Percentiles rank a stretch among this genome's conserved stretches.
Evolutionary conservation across 2,888 invertebrate species (phyloP).

Genomic region (Lepetodrilus schrolli): DNA sequence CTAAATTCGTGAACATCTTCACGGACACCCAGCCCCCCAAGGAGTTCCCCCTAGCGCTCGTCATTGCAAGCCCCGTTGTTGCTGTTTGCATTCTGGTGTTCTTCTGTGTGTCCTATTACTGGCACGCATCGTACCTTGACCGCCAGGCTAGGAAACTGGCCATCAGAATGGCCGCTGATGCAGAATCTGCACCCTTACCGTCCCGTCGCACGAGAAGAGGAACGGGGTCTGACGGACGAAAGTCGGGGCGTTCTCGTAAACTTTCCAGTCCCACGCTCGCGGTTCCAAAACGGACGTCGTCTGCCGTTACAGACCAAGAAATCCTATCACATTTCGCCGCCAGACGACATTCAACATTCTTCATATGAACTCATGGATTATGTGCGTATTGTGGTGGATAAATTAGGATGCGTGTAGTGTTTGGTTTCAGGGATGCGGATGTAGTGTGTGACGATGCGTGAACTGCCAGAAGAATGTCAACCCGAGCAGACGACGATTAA

Average conservation of each 20-base stretch:
- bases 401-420: background rate
- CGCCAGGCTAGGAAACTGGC: constrained; percentile 61
- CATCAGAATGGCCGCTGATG: constrained; percentile 54
- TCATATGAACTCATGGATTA: constrained; percentile 38
- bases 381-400: background rate
- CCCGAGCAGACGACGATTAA: background rate
- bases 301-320: constrained; percentile 62
- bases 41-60: constrained; percentile 58
- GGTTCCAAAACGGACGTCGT: constrained; percentile 38
- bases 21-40: constrained; percentile 33
- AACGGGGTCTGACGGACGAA: constrained; percentile 44
- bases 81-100: constrained; percentile 65
- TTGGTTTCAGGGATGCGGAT: background rate
- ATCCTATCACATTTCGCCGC: constrained; percentile 58
- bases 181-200: constrained; percentile 32
- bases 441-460: too few relatives aligned
- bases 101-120: constrained; percentile 63
- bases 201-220: background rate
- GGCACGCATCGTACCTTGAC: constrained; percentile 64
- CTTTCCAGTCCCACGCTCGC: constrained; percentile 32
- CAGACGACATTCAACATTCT: constrained; percentile 66
- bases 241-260: constrained; percentile 28
- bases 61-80: constrained; percentile 64
- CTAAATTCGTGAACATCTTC: background rate
- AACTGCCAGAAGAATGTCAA: background rate